These are phyloP conservation scores for Argynnis bischoffii DNA, from an alignment of 2,888 invertebrate genomes.

Conservation along the genomic window DNA sequence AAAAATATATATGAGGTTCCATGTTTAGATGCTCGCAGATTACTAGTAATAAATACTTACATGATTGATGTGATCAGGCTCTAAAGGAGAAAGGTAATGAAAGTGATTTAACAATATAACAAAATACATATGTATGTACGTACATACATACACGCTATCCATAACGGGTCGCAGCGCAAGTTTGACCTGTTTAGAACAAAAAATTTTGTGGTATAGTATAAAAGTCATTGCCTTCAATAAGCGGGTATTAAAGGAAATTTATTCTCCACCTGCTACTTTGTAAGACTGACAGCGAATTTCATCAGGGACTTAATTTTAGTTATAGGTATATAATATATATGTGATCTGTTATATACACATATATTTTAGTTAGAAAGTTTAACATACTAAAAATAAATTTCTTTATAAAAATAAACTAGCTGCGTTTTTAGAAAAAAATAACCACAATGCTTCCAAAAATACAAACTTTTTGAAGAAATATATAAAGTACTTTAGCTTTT, in stretches of 20 bases:
- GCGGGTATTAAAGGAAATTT: not conserved
- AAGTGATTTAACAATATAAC: conserved; percentile 64
- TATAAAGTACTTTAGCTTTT: not conserved
- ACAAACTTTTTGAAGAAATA: too few species aligned
- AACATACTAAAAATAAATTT: too few species aligned
- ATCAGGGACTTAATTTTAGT: too few species aligned
- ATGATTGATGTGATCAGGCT: conserved; percentile 60
- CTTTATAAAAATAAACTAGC: too few species aligned
- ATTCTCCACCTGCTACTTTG: not conserved
- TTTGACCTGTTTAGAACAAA: conserved; percentile 36
- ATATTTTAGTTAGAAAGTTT: too few species aligned
- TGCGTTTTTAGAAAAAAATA: not conserved
- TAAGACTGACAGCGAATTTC: not conserved
- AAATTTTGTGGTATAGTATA: conserved; percentile 33
- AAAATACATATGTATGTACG: conserved; percentile 25
- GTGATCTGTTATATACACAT: too few species aligned
- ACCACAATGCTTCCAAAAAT: too few species aligned
- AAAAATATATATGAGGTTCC: conserved; percentile 16
- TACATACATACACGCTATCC: not conserved
- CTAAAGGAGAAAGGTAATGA: conserved; percentile 67
- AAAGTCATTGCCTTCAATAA: conserved; percentile 38
- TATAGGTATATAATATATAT: too few species aligned
- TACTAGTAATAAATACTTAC: conserved; percentile 38
- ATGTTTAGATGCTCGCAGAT: conserved; percentile 15
- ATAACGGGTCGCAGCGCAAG: conserved; percentile 34